Conservation (phyloP, 2,888 invertebrate species). For the Agonopterix subpropinquella region DNA sequence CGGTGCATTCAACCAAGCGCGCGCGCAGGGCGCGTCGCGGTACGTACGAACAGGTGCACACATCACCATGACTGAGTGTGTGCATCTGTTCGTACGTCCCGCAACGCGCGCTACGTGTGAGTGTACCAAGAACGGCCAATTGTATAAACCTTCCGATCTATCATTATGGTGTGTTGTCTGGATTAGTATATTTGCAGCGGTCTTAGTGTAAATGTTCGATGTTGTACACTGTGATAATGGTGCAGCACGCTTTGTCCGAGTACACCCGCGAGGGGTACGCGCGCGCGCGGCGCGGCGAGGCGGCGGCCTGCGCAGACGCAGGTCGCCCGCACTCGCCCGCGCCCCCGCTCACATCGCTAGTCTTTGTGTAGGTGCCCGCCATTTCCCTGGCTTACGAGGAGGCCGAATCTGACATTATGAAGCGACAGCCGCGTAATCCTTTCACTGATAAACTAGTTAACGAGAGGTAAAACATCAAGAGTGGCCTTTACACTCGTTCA, state of each 20-base stretch:
- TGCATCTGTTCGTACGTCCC: too few species aligned
- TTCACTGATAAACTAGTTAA: conserved; percentile 98
- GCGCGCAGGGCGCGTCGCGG: neutral
- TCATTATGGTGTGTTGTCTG: conserved; percentile 14
- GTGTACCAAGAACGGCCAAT: too few species aligned
- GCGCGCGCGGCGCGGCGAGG: conserved; percentile 17
- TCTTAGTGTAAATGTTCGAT: conserved; percentile 59
- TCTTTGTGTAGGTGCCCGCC: conserved; percentile 91
- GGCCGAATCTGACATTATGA: conserved; percentile 99
- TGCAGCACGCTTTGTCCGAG: conserved; percentile 52
- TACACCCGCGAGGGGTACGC: conserved; percentile 22
- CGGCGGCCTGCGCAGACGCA: conserved; percentile 13
- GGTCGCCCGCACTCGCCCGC: neutral
- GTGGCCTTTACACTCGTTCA: conserved; percentile 53
- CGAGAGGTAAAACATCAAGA: conserved; percentile 88
- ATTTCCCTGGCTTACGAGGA: conserved; percentile 99
- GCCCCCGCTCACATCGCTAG: conserved; percentile 66
- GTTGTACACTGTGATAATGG: conserved; percentile 62
- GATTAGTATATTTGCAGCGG: conserved; percentile 20
- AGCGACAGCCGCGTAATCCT: conserved; percentile 98
- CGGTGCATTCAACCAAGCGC: neutral
- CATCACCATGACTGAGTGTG: too few species aligned
- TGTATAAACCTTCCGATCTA: conserved; percentile 1
- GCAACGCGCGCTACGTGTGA: too few species aligned
- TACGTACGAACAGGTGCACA: neutral